phyloP scores from a whole-genome alignment of 2,797 vertebrate species.

The Liasis olivaceus region DNA sequence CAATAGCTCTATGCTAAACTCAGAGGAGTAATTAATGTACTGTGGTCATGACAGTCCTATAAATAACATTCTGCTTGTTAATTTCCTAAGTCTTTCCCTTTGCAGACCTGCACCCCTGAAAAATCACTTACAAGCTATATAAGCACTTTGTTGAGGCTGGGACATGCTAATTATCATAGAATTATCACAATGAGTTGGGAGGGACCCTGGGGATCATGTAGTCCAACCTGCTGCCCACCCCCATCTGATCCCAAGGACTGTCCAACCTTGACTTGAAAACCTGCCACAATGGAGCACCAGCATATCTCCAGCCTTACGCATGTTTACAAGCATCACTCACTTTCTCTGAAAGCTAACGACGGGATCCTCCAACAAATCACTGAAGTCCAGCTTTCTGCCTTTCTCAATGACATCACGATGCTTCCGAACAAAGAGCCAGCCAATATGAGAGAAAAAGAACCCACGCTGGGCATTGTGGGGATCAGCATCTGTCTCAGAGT shows the following conservation, averaged over 20 bases:
- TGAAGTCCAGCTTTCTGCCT: conserved; percentile 77
- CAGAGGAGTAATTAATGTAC: not conserved
- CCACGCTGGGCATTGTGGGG: conserved; percentile 78
- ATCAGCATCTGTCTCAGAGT: conserved; percentile 79
- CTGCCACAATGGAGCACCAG: not conserved
- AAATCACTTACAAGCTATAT: not conserved
- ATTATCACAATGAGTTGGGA: not conserved
- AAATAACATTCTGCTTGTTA: not conserved
- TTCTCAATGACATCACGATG: conserved; percentile 80
- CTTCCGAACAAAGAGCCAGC: conserved; percentile 81
- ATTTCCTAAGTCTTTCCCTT: not conserved
- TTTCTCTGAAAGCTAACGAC: conserved; percentile 81
- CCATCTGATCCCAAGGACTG: not conserved
- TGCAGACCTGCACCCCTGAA: not conserved
- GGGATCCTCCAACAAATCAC: conserved; percentile 78
- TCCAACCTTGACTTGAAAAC: not conserved
- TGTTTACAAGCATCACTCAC: conserved; percentile 63
- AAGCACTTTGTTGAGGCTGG: not conserved
- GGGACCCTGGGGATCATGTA: not conserved
- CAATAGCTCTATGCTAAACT: not conserved
- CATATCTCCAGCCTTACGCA: not conserved
- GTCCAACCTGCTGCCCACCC: not conserved
- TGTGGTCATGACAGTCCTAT: not conserved
- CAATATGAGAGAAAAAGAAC: conserved; percentile 81
- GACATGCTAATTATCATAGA: not conserved